Conservation (phyloP, 2,113 vertebrate genomes). For the Upupa epops region DNA sequence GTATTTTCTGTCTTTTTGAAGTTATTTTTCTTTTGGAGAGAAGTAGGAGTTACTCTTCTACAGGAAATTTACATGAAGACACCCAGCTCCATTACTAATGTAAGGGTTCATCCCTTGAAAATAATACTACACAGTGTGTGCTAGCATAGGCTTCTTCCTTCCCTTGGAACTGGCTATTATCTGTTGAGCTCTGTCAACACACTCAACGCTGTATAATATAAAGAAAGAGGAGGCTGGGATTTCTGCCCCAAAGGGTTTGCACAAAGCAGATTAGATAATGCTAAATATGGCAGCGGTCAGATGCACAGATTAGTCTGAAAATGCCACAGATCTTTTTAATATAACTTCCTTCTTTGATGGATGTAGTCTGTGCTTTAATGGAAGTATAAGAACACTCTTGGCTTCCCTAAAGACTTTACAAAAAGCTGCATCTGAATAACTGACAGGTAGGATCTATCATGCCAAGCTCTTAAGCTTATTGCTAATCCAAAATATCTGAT, state of each 20-base stretch:
- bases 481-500: constrained; percentile 65
- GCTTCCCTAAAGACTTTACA: constrained; percentile 61
- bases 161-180: constrained; percentile 13
- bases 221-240: constrained; percentile 8
- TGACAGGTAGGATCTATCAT: constrained; percentile 72
- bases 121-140: neutral
- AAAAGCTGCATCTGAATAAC: constrained; percentile 57
- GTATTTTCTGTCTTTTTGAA: neutral
- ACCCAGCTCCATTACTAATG: neutral
- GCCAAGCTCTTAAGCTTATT: constrained; percentile 61
- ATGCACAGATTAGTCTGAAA: constrained; percentile 48
- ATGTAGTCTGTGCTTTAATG: constrained; percentile 61
- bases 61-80: neutral
- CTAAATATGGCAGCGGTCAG: constrained; percentile 23
- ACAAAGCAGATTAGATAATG: constrained; percentile 43
- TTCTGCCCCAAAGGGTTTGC: constrained; percentile 52
- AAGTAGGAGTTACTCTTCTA: neutral
- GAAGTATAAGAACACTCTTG: constrained; percentile 60
- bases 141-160: neutral
- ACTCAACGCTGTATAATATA: neutral
- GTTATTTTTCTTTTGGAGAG: neutral
- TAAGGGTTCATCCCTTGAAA: neutral
- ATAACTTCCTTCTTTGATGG: constrained; percentile 44
- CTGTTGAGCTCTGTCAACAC: neutral
- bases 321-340: constrained; percentile 56